A percentile compares a stretch with the other conserved stretches of the same genome.
These are phyloP conservation scores for Lagorchestes hirsutus DNA, from an alignment of 2,797 vertebrate species.

Conservation along the genomic window DNA sequence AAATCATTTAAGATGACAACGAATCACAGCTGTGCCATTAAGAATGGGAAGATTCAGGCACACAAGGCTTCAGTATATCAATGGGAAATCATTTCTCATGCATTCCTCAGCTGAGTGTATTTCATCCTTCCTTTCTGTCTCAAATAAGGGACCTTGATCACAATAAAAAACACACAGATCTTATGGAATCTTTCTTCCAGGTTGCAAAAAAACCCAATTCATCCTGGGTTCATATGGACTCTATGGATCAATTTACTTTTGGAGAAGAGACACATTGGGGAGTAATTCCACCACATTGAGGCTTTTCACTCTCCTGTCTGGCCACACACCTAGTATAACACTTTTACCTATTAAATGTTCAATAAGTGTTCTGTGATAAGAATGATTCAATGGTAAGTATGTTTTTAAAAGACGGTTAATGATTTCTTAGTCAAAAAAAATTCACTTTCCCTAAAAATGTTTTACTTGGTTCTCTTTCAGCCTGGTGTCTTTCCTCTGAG, in stretches of 20 bases:
- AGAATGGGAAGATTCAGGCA: neutral
- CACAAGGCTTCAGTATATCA: neutral
- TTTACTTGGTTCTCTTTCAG: neutral
- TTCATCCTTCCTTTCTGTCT: neutral
- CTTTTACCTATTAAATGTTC: too few relatives aligned
- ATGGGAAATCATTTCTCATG: neutral
- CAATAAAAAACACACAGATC: neutral
- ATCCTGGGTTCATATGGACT: neutral
- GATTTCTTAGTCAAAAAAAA: neutral
- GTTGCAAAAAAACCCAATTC: neutral
- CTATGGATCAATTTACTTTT: neutral
- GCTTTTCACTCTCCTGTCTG: neutral
- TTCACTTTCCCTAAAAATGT: neutral
- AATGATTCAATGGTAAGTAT: neutral
- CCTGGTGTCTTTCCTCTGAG: neutral
- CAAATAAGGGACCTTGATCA: neutral
- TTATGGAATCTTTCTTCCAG: neutral
- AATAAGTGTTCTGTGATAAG: neutral
- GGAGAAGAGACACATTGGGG: neutral
- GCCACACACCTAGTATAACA: neutral
- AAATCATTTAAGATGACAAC: neutral
- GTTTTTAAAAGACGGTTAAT: neutral
- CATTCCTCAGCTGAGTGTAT: neutral
- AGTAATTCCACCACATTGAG: neutral
- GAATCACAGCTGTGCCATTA: conserved; percentile 3